A percentile compares a stretch with the other conserved stretches of the same genome.
Conservation (phyloP, 2,797 vertebrate species). For the Rhyacichthys aspro region DNA sequence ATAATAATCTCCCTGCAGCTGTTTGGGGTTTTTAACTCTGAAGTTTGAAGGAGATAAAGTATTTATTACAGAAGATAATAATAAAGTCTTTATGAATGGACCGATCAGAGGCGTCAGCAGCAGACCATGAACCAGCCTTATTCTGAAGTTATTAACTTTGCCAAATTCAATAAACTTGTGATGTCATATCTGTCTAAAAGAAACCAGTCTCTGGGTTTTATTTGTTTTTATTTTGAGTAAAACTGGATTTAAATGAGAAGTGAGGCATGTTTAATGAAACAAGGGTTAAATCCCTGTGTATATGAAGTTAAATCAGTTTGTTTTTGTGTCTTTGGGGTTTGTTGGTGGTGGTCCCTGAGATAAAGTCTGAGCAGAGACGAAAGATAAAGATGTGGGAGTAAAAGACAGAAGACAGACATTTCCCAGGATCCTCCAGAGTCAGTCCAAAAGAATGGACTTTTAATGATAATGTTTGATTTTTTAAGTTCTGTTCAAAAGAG, state of each 20-base stretch:
- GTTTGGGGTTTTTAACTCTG: constrained; percentile 1
- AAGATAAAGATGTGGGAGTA: too few species aligned
- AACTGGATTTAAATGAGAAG: neutral
- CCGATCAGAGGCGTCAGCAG: constrained; percentile 10
- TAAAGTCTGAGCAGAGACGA: too few species aligned
- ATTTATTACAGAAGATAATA: constrained; percentile 6
- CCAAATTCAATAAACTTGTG: constrained; percentile 18
- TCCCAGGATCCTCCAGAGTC: too few species aligned
- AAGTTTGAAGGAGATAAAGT: neutral
- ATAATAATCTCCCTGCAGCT: neutral
- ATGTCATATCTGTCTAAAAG: constrained; percentile 2
- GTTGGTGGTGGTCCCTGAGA: too few species aligned
- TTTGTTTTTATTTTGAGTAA: neutral
- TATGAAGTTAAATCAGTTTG: too few species aligned
- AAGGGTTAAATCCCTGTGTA: too few species aligned
- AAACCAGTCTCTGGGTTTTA: constrained; percentile 4
- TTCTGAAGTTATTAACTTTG: constrained; percentile 11
- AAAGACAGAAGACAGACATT: too few species aligned
- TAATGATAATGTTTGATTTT: too few species aligned
- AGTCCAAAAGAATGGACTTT: too few species aligned
- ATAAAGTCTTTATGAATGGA: neutral
- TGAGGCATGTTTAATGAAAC: too few species aligned
- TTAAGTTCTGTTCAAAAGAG: too few species aligned
- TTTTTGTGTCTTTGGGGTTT: too few species aligned
- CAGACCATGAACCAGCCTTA: constrained; percentile 8